phyloP scores from a whole-genome alignment of 1,140 invertebrate species.

The Caenorhabditis inopinata region DNA sequence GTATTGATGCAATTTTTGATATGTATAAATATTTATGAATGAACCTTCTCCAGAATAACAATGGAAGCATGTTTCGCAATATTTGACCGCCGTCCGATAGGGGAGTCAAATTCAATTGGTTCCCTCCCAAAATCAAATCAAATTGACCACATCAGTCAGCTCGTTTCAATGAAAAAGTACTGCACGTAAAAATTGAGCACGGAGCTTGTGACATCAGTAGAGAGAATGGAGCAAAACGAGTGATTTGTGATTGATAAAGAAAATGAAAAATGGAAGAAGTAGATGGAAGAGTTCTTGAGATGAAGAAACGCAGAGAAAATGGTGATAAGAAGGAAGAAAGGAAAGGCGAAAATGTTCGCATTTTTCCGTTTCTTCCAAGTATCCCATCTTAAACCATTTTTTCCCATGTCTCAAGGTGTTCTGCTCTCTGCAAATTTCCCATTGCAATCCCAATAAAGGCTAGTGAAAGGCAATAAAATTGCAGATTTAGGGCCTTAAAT shows the following conservation, averaged over 20 bases:
- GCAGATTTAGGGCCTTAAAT: neutral
- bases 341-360: neutral
- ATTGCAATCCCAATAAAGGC: no score
- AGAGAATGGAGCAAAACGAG: neutral
- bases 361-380: neutral
- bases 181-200: neutral
- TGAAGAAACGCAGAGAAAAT: neutral
- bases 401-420: no score
- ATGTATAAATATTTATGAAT: neutral
- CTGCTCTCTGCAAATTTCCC: no score
- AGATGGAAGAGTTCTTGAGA: neutral
- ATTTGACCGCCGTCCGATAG: neutral
- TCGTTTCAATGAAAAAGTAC: conserved; percentile 29
- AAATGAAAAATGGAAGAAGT: conserved; percentile 1
- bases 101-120: conserved; percentile 14
- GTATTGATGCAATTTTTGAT: no score
- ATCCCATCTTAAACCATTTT: no score
- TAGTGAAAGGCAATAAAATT: no score
- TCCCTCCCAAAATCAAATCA: conserved; percentile 18
- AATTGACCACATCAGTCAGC: neutral
- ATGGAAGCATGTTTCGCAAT: neutral
- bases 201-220: neutral
- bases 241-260: conserved; percentile 22
- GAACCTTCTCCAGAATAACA: neutral
- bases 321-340: conserved; percentile 8